Conservation (phyloP, 2,113 vertebrate species). For the rat (Rattus norvegicus) region DNA sequence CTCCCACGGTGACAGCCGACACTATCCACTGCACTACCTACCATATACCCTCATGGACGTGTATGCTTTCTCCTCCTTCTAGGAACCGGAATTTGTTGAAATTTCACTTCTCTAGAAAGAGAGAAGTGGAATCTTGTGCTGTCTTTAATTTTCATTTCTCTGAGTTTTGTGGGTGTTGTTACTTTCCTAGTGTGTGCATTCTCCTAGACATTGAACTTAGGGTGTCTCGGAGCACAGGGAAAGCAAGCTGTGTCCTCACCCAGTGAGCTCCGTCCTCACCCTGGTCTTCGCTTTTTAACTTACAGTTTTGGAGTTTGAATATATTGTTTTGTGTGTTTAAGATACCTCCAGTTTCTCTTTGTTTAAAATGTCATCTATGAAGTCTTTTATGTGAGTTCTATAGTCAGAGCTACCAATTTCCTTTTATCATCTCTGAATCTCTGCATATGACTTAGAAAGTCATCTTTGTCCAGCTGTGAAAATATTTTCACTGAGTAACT, state of each 20-base stretch:
- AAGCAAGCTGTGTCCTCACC: neutral
- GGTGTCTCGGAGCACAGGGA: neutral
- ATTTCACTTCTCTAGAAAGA: neutral
- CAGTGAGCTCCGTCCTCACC: neutral
- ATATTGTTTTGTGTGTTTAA: neutral
- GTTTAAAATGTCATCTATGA: neutral
- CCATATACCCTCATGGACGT: rapidly evolving
- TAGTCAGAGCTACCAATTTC: neutral
- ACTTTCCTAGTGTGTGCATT: neutral
- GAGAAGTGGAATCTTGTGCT: neutral
- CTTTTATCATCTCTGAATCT: neutral
- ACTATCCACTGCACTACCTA: no score
- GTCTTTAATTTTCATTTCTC: neutral
- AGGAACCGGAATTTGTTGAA: neutral
- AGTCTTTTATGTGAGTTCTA: neutral
- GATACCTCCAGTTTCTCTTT: neutral
- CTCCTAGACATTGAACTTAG: no score
- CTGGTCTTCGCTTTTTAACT: neutral
- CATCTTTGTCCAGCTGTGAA: no score
- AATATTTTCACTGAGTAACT: neutral
- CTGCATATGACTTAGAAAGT: neutral
- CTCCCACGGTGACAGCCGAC: neutral
- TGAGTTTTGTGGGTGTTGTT: neutral
- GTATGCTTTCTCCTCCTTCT: rapidly evolving
- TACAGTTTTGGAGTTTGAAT: neutral